phyloP scores from a whole-genome alignment of 1,140 invertebrate genomes.

The Venturia canescens region DNA sequence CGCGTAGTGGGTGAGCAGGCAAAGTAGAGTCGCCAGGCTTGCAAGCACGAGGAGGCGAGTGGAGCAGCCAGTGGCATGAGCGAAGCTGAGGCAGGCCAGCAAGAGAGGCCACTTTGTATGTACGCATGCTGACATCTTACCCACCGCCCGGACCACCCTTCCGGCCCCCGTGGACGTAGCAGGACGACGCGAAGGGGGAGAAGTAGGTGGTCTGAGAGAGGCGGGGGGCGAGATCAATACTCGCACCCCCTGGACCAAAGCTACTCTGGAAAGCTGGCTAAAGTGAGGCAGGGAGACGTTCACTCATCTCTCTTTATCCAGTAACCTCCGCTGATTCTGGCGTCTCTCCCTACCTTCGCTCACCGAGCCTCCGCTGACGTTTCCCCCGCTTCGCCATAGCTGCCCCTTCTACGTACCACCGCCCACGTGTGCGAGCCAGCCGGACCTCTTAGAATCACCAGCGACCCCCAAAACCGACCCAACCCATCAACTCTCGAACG shows the following conservation, averaged over 20 bases:
- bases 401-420: conserved; percentile 35
- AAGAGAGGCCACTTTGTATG: conserved; percentile 75
- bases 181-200: conserved; percentile 56
- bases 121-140: conserved; percentile 76
- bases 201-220: conserved; percentile 50
- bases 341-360: conserved; percentile 36
- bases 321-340: conserved; percentile 22
- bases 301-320: conserved; percentile 49
- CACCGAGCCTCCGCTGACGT: background rate
- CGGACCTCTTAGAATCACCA: conserved; percentile 76
- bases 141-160: conserved; percentile 68
- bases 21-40: conserved; percentile 14
- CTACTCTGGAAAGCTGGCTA: conserved; percentile 43
- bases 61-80: conserved; percentile 38
- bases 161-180: conserved; percentile 63
- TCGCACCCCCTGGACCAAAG: conserved; percentile 71
- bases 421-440: conserved; percentile 68
- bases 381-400: conserved; percentile 5
- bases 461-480: conserved; percentile 64
- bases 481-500: conserved; percentile 33
- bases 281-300: conserved; percentile 33
- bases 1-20: conserved; percentile 4
- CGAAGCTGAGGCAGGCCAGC: conserved; percentile 15
- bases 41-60: conserved; percentile 24
- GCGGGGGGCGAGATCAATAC: conserved; percentile 61